phyloP scores from a whole-genome alignment of 2,888 invertebrate genomes.

The Acanthopleura granulata region DNA sequence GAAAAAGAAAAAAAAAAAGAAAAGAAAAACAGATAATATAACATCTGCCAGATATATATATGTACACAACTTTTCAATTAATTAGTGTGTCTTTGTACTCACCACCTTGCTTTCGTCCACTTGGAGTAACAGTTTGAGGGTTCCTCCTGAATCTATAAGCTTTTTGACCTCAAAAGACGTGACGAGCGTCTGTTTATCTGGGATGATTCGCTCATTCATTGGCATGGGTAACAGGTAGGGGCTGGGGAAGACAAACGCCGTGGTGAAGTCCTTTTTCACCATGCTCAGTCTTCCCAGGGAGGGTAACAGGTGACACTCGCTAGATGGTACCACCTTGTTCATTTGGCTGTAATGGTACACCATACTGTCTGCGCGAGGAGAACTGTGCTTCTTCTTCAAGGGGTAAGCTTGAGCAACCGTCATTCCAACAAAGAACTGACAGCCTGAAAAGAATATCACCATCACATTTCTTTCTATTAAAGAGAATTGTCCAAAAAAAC shows the following conservation, averaged over 20 bases:
- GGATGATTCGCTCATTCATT: conserved; percentile 35
- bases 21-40: too few relatives aligned
- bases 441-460: neutral
- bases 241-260: conserved; percentile 42
- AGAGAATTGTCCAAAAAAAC: too few relatives aligned
- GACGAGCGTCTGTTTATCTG: conserved; percentile 57
- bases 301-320: conserved; percentile 36
- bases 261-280: conserved; percentile 36
- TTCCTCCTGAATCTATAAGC: conserved; percentile 85
- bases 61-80: neutral
- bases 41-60: too few relatives aligned
- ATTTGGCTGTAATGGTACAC: conserved; percentile 13
- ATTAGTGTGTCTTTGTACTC: neutral
- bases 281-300: conserved; percentile 39
- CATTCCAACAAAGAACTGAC: conserved; percentile 8
- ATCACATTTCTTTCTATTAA: neutral
- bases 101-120: conserved; percentile 19
- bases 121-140: conserved; percentile 57
- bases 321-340: conserved; percentile 1
- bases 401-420: conserved; percentile 6
- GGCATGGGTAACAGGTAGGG: conserved; percentile 70
- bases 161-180: conserved; percentile 80
- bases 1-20: too few relatives aligned
- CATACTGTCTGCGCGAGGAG: neutral
- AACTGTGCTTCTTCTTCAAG: neutral